These are phyloP conservation scores for Phoronis australis DNA, from an alignment of 2,888 invertebrate species.

Conservation along the genomic window DNA sequence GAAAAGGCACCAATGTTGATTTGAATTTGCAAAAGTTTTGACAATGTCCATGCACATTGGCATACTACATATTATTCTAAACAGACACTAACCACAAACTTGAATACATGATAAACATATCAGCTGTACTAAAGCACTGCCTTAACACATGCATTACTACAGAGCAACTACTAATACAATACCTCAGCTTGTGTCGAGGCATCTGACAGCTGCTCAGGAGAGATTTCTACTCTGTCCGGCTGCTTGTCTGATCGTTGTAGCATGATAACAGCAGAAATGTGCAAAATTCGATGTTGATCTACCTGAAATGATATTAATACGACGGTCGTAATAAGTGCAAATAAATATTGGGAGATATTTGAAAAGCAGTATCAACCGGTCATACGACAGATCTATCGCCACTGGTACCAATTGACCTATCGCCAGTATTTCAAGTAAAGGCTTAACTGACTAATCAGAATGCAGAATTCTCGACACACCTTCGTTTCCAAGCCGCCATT, in stretches of 20 bases:
- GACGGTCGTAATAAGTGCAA: no score
- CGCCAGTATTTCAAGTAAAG: no score
- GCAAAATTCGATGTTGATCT: slow-evolving; percentile 58
- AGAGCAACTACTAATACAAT: slow-evolving; percentile 8
- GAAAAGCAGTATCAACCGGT: no score
- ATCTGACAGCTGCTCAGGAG: slow-evolving; percentile 73
- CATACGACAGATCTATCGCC: no score
- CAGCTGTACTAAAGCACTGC: background rate
- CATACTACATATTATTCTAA: background rate
- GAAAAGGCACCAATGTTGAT: no score
- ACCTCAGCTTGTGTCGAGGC: slow-evolving; percentile 56
- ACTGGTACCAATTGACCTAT: no score
- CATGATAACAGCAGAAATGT: slow-evolving; percentile 71
- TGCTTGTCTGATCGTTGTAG: slow-evolving; percentile 73
- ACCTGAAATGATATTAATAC: slow-evolving; percentile 31
- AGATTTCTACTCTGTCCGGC: slow-evolving; percentile 80
- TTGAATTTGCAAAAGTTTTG: no score
- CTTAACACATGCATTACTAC: background rate
- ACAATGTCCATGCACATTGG: no score
- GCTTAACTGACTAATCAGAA: no score
- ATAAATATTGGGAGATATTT: background rate
- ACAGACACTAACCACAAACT: background rate
- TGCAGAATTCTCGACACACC: no score
- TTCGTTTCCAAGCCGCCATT: no score
- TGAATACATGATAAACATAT: background rate